Percentiles rank a stretch among this genome's conserved stretches.
These are phyloP conservation scores for Betta splendens DNA, from an alignment of 2,797 vertebrate species.

Conservation along the genomic window DNA sequence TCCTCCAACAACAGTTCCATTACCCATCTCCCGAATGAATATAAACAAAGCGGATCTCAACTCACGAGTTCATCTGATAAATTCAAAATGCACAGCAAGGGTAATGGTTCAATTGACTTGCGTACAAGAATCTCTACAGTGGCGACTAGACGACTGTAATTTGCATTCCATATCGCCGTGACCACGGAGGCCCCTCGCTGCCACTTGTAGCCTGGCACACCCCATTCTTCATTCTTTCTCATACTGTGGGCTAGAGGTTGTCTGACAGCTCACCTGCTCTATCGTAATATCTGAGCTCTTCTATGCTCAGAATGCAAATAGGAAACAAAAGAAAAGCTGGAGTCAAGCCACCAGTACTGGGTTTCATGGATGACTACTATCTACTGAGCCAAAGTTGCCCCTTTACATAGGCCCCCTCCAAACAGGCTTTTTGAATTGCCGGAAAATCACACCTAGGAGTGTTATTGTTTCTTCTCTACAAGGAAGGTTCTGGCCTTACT, in stretches of 20 bases:
- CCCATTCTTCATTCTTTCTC: constrained; percentile 27
- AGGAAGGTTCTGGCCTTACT: background rate
- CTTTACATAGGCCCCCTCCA: no score
- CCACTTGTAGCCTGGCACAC: constrained; percentile 23
- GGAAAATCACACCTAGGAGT: background rate
- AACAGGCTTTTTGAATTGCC: no score
- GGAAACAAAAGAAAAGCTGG: constrained; percentile 33
- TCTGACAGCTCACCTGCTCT: constrained; percentile 38
- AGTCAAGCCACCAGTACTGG: no score
- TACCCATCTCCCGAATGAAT: constrained; percentile 22
- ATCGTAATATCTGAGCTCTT: constrained; percentile 27
- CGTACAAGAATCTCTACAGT: constrained; percentile 49
- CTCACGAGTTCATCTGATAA: constrained; percentile 35
- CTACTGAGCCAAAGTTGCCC: no score
- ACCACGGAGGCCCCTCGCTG: constrained; percentile 24
- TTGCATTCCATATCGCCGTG: constrained; percentile 55
- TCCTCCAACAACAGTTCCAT: constrained; percentile 40
- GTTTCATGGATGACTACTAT: no score
- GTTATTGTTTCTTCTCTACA: background rate
- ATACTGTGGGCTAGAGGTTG: constrained; percentile 5
- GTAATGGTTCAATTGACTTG: constrained; percentile 49
- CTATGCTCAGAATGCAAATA: constrained; percentile 43
- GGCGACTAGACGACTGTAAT: constrained; percentile 41
- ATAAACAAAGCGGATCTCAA: constrained; percentile 49
- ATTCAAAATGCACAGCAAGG: constrained; percentile 40